These are phyloP conservation scores for Globodera rostochiensis DNA, from an alignment of 1,140 invertebrate species.

Conservation along the genomic window DNA sequence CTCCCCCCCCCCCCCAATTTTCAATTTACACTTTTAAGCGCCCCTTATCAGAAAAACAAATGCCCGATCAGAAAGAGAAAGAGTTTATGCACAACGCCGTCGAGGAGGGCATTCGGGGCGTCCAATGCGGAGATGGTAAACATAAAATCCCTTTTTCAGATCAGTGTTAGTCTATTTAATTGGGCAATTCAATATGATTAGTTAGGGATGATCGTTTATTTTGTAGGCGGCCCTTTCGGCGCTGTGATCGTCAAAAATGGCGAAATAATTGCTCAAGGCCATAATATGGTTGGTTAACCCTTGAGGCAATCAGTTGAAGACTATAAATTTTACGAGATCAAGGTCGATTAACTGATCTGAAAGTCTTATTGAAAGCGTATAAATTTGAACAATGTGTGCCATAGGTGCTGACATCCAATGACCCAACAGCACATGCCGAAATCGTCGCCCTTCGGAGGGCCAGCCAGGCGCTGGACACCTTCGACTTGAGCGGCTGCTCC, in stretches of 20 bases:
- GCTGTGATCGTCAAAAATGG: conserved; percentile 60
- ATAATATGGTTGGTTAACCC: conserved; percentile 56
- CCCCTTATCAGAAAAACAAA: not conserved
- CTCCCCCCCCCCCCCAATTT: no score
- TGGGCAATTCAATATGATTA: not conserved
- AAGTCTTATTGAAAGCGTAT: no score
- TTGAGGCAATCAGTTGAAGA: conserved; percentile 17
- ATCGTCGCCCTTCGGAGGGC: conserved; percentile 63
- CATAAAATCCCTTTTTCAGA: no score
- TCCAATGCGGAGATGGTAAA: conserved; percentile 48
- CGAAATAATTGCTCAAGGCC: conserved; percentile 53
- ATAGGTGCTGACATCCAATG: conserved; percentile 58
- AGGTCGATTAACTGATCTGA: no score
- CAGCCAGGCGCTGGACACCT: conserved; percentile 46
- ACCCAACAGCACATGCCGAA: conserved; percentile 63
- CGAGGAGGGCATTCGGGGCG: conserved; percentile 52
- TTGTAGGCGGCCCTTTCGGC: conserved; percentile 46
- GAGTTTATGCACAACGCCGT: conserved; percentile 56
- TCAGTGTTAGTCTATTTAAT: no score
- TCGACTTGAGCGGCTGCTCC: conserved; percentile 56
- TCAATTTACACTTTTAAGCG: no score
- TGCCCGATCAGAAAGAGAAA: not conserved
- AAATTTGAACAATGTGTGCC: not conserved
- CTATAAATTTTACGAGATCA: no score
- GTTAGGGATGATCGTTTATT: not conserved